Conservation (phyloP, 2,797 vertebrate species). For the Rhinichthys osculus region DNA sequence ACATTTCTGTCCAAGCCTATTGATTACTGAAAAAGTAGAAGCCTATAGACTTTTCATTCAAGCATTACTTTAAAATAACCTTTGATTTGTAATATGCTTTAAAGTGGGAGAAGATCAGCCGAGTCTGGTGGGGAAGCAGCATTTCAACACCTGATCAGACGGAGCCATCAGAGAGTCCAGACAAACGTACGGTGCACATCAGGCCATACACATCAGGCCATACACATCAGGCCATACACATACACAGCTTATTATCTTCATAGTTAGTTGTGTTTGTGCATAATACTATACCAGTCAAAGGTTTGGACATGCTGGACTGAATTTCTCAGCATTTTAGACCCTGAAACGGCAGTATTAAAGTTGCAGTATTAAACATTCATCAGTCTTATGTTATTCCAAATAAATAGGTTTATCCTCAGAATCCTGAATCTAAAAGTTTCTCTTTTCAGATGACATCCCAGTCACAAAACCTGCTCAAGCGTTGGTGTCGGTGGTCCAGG, state of each 20-base stretch:
- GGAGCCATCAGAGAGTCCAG: background rate
- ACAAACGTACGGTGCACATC: background rate
- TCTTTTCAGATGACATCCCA: slow-evolving; percentile 10
- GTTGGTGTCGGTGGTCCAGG: background rate
- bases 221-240: background rate
- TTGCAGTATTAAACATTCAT: too few species aligned
- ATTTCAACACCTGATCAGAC: background rate
- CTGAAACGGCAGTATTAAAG: background rate
- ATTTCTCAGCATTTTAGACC: background rate
- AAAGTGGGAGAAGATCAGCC: accelerated
- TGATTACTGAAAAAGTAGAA: background rate
- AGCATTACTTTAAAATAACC: background rate
- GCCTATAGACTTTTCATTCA: background rate
- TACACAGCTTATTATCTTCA: background rate
- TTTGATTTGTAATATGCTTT: background rate
- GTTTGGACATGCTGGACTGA: too few species aligned
- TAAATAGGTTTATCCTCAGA: background rate
- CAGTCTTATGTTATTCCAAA: background rate
- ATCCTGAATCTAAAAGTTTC: background rate
- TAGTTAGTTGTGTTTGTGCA: background rate
- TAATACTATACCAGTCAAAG: background rate
- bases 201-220: background rate
- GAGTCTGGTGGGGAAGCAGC: background rate
- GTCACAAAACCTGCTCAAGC: background rate
- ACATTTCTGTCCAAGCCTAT: background rate